Evolutionary conservation across 2,113 vertebrate genomes (phyloP).

Genomic region (Rhegmatorhina hoffmannsi): DNA sequence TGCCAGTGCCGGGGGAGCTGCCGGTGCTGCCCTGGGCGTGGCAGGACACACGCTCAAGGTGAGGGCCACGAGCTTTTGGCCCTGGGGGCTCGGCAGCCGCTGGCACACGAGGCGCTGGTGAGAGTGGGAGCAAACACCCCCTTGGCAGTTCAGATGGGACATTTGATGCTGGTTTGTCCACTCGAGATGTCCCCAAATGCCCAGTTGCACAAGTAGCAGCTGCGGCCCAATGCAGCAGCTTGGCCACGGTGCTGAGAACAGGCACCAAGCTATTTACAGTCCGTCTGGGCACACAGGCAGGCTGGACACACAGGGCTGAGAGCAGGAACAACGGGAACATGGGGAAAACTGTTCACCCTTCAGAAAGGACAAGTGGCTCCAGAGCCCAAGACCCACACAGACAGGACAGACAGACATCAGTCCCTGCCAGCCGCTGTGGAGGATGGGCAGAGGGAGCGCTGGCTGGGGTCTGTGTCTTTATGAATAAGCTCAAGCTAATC

Average conservation of each 20-base stretch:
- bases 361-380: not conserved
- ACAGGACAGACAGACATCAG: not conserved
- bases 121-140: not conserved
- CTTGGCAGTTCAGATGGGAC: not conserved
- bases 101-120: slow-evolving; percentile 47
- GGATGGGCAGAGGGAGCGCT: not conserved
- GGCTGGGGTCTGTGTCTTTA: not conserved
- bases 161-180: not conserved
- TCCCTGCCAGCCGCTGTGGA: rapidly evolving
- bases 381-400: not conserved
- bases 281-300: not conserved
- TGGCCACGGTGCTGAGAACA: not conserved
- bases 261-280: not conserved
- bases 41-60: not conserved
- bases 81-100: not conserved
- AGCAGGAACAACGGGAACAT: not conserved
- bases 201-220: not conserved
- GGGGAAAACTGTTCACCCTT: not conserved
- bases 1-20: not conserved
- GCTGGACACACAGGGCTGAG: not conserved
- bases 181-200: not conserved
- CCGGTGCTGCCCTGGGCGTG: not conserved
- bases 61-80: not conserved
- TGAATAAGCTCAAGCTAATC: slow-evolving; percentile 13
- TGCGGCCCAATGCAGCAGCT: not conserved